Evolutionary conservation across 2,113 vertebrate genomes (phyloP), one percentile per base, ranked within the genome.

Genomic region (Tamias sibiricus): DNA sequence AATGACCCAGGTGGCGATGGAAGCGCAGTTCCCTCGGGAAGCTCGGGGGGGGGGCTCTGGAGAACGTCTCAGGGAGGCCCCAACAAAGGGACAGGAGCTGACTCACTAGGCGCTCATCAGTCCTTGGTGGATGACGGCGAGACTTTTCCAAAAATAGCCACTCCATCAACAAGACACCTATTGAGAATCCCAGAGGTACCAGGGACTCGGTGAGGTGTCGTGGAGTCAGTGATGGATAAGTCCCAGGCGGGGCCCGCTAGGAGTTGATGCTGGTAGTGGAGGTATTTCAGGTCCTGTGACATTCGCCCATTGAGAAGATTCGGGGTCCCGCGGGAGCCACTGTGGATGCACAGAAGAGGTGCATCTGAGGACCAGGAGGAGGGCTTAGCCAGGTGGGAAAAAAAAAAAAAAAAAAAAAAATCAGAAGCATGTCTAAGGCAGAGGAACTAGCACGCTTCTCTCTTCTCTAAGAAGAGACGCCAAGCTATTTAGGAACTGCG

Each of bases 1-100:
- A 3, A 44, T 71, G 3, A 40, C 24, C 22, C 5, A 0, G 4
- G 49, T 49, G 28, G n/a, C 1, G 8, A 35, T 0, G 3, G 24
- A 66, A 44, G 57, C 35, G 11, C 14, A 35, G 2, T 40, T 26
- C 24, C 76, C 20, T 3, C 1, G 37, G 19, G 74, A 91, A 81
- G 12, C 19, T 16, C 52, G 2, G 32, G 49, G 24, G 49, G 24
- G 57, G 35, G 13, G 6, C 37, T 16, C 13, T 3, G 12, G 22
- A 9, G 74, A 44, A 20, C 13, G 19, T 42, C 30, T 64, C 20
- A 20, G 59, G n/a, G 14, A 8, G 37, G 16, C 44, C 75, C 49
- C 52, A 22, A 4, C 2, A 20, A 4, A 42, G 8, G 14, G 11
- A 5, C 11, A 6, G 12, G 32, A n/a, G 32, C n/a, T 37, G 72